Evolutionary conservation across 2,113 vertebrate species (phyloP).

Genomic region (Dipodomys stephensi): DNA sequence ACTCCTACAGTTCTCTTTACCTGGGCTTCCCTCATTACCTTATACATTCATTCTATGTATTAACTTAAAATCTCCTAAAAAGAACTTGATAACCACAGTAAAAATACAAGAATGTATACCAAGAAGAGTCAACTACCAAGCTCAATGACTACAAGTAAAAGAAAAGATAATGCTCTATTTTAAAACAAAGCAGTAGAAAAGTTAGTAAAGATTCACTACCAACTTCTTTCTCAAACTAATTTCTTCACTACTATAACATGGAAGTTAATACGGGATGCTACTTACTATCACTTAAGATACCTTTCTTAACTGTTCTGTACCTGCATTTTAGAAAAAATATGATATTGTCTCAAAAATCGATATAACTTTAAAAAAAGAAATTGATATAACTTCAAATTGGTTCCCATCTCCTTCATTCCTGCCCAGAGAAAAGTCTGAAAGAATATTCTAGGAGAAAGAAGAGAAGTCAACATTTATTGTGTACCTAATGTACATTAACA

Average conservation of each 20-base stretch:
- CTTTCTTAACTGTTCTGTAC: background rate
- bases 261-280: background rate
- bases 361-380: conserved; percentile 11
- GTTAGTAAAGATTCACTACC: background rate
- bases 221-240: background rate
- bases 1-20: background rate
- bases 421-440: background rate
- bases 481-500: background rate
- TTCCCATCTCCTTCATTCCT: conserved; percentile 6
- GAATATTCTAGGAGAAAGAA: background rate
- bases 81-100: background rate
- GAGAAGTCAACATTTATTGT: background rate
- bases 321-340: background rate
- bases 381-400: background rate
- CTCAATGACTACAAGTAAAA: background rate
- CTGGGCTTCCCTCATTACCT: background rate
- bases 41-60: background rate
- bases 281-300: background rate
- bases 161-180: background rate
- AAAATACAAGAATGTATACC: background rate
- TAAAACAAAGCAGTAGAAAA: background rate
- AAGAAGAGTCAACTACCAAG: background rate
- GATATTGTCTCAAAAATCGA: background rate
- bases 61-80: conserved; percentile 1
- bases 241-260: background rate